Conservation (phyloP, 2,797 vertebrate genomes). For the Hapalemur alaotrensis region DNA sequence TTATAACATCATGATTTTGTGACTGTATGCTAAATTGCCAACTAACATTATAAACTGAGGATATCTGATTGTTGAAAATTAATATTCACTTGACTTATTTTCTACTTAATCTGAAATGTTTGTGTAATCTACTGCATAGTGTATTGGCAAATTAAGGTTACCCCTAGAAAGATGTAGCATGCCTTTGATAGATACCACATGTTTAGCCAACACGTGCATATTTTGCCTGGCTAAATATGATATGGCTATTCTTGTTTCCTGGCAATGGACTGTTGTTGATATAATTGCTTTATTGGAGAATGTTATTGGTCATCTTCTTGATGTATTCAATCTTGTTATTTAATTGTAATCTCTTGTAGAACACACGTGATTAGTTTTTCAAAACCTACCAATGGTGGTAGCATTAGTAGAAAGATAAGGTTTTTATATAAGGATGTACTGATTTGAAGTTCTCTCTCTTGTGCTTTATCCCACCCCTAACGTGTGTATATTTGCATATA, state of each 20-base stretch:
- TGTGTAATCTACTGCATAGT: not conserved
- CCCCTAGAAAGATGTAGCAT: not conserved
- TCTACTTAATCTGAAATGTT: not conserved
- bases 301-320: not conserved
- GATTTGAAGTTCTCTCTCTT: not conserved
- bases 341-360: not conserved
- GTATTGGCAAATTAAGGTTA: constrained; percentile 8
- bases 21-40: not conserved
- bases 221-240: not conserved
- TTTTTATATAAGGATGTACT: not conserved
- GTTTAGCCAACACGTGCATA: not conserved
- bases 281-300: not conserved
- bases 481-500: not conserved
- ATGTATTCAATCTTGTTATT: constrained; percentile 11
- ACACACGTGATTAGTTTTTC: not conserved
- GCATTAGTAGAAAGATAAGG: not conserved
- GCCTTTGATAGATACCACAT: not conserved
- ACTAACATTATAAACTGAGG: not conserved
- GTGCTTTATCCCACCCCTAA: not conserved
- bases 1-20: constrained; percentile 5
- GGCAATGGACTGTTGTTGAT: not conserved
- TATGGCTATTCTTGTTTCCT: constrained; percentile 22
- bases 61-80: not conserved
- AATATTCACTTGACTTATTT: not conserved
- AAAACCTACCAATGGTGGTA: constrained; percentile 9